Evolutionary conservation across 2,797 vertebrate species (phyloP).

Genomic region (Glyptemys insculpta): DNA sequence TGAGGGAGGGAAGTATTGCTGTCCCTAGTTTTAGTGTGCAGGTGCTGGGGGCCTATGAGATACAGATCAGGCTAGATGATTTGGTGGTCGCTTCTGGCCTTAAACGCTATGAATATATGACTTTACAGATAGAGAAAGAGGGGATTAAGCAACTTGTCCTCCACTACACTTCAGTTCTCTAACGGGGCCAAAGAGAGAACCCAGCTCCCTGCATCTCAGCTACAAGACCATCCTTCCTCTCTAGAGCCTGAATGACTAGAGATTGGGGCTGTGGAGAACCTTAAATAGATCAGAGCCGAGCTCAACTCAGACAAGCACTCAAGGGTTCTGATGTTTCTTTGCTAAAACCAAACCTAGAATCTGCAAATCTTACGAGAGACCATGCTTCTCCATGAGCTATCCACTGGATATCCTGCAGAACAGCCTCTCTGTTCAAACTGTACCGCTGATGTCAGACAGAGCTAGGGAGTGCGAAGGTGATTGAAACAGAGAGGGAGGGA

Average conservation of each 20-base stretch:
- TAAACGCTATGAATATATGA: background rate
- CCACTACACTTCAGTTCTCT: background rate
- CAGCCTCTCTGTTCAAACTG: background rate
- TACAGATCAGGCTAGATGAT: background rate
- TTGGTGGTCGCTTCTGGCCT: background rate
- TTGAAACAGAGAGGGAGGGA: background rate
- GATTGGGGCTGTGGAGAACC: background rate
- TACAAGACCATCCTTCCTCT: background rate
- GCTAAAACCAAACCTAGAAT: background rate
- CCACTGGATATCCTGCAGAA: background rate
- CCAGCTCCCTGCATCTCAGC: background rate
- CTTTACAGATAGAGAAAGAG: background rate
- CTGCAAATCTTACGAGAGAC: background rate
- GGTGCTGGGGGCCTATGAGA: background rate
- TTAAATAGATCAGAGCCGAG: background rate
- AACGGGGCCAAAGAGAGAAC: background rate
- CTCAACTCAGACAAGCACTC: background rate
- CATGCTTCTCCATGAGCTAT: background rate
- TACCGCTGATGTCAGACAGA: background rate
- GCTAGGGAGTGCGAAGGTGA: background rate
- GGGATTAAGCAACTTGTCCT: background rate
- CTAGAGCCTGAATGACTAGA: background rate
- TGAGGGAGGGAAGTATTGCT: background rate
- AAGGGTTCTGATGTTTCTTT: background rate
- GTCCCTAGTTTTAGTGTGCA: background rate